phyloP scores from a whole-genome alignment of 2,888 invertebrate genomes.

The Lumbricus terrestris region DNA sequence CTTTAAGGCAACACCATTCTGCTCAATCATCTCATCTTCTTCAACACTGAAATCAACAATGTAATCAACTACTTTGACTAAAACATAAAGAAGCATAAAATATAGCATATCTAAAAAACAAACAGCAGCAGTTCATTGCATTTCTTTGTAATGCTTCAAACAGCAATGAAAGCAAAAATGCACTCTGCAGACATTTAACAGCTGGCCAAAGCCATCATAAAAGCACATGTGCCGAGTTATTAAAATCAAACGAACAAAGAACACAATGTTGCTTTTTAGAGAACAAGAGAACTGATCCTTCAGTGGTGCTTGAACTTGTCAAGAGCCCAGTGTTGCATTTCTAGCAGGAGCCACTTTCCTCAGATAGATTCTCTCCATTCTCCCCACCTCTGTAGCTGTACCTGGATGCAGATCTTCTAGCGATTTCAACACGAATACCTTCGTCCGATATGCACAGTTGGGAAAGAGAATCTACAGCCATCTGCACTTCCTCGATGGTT shows the following conservation, averaged over 20 bases:
- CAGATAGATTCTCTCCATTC: background rate
- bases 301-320: too few relatives aligned
- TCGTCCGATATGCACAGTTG: background rate
- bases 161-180: background rate
- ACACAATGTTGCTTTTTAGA: background rate
- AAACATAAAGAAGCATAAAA: background rate
- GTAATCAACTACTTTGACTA: background rate
- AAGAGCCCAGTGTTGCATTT: background rate
- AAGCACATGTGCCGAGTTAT: background rate
- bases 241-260: background rate
- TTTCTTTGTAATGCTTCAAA: background rate
- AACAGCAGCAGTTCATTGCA: background rate
- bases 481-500: background rate
- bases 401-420: background rate
- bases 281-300: background rate
- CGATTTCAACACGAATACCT: conserved; percentile 9
- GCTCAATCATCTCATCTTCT: background rate
- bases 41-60: background rate
- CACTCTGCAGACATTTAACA: background rate
- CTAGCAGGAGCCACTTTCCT: conserved; percentile 3
- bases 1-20: background rate
- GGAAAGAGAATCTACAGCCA: background rate
- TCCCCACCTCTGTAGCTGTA: background rate
- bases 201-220: background rate
- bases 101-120: background rate